Conservation (phyloP, 2,888 invertebrate species). For the Temnothorax unifasciatus region DNA sequence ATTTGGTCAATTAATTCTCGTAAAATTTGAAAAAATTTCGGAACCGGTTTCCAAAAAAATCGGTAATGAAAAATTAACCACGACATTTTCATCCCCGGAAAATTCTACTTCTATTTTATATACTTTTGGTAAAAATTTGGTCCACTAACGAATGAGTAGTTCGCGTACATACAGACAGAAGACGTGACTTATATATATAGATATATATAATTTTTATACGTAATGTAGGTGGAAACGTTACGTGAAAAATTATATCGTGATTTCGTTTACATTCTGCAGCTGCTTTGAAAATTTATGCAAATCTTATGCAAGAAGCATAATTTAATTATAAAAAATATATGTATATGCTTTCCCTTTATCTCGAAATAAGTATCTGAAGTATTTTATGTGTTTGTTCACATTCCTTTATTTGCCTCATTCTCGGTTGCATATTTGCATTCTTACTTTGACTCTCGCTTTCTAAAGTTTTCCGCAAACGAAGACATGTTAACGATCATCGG, state of each 20-base stretch:
- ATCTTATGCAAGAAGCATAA: conserved; percentile 23
- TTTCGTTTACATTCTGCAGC: neutral
- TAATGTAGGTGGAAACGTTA: neutral
- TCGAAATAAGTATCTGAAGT: neutral
- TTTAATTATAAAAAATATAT: conserved; percentile 6
- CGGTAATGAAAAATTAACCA: too few relatives aligned
- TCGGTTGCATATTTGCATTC: neutral
- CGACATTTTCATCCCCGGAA: too few relatives aligned
- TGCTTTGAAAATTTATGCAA: conserved; percentile 23
- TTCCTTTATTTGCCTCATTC: neutral
- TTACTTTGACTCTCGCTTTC: neutral
- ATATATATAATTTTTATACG: neutral
- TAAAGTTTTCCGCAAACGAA: neutral
- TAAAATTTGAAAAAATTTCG: too few relatives aligned
- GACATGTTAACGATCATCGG: neutral
- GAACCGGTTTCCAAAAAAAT: too few relatives aligned
- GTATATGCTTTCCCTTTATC: conserved; percentile 16
- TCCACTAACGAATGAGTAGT: too few relatives aligned
- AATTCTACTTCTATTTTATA: too few relatives aligned
- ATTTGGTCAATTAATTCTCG: too few relatives aligned
- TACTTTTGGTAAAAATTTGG: too few relatives aligned
- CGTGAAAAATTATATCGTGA: neutral
- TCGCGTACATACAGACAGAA: too few relatives aligned
- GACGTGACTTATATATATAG: too few relatives aligned
- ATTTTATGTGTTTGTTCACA: conserved; percentile 20